Evolutionary conservation across 2,888 invertebrate species (phyloP).

Genomic region (Drosophila macrospina): DNA sequence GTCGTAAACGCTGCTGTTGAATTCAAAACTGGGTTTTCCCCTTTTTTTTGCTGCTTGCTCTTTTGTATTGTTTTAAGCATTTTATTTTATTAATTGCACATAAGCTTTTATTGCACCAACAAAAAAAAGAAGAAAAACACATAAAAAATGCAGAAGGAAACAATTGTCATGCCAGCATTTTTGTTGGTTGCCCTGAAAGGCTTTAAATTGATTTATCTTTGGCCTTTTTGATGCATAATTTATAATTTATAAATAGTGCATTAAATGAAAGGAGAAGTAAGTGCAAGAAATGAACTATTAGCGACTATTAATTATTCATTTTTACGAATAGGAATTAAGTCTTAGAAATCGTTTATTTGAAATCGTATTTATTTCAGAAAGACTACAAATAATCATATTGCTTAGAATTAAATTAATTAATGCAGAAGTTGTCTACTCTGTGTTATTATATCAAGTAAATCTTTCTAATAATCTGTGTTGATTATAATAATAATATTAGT

Average conservation of each 20-base stretch:
- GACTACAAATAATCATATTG: no score
- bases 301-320: neutral
- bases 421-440: no score
- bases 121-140: no score
- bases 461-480: no score
- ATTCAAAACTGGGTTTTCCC: conserved; percentile 32
- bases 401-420: no score
- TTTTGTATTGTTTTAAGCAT: conserved; percentile 3
- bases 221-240: conserved; percentile 10
- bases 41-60: neutral
- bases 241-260: neutral
- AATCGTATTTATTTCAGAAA: no score
- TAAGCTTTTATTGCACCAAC: conserved; percentile 9
- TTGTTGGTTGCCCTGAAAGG: conserved; percentile 22
- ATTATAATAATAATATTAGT: no score
- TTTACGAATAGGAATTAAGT: neutral
- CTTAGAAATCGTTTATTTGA: no score
- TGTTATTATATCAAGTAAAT: no score
- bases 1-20: conserved; percentile 35
- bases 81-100: conserved; percentile 53
- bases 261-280: neutral
- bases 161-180: conserved; percentile 15
- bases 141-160: no score
- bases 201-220: conserved; percentile 33
- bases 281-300: neutral